Percentiles rank a stretch among this genome's conserved stretches.
phyloP scores from a whole-genome alignment of 2,888 invertebrate genomes.

The Pandemis cinnamomeana region DNA sequence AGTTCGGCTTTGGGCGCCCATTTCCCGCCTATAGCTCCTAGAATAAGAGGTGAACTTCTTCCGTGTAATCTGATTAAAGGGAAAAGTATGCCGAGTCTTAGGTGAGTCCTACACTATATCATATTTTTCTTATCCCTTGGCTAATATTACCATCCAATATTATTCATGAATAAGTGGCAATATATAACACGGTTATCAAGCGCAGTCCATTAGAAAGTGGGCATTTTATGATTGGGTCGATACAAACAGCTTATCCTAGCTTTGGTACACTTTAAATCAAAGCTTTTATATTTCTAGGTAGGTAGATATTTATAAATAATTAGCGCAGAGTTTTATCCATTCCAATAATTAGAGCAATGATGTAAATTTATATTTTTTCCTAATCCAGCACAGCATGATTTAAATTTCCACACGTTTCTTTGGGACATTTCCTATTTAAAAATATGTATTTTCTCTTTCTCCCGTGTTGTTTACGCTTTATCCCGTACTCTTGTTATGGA shows the following conservation, averaged over 20 bases:
- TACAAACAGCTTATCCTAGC: conserved; percentile 21
- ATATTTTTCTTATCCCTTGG: conserved; percentile 13
- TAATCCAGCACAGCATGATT: conserved; percentile 75
- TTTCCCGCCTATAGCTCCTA: conserved; percentile 84
- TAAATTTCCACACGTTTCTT: conserved; percentile 63
- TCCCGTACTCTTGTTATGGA: conserved; percentile 76
- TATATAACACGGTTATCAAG: not conserved
- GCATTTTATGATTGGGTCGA: not conserved
- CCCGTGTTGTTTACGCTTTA: conserved; percentile 78
- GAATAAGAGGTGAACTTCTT: conserved; percentile 79
- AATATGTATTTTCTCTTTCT: conserved; percentile 77
- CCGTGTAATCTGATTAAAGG: conserved; percentile 93
- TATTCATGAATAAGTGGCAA: conserved; percentile 23
- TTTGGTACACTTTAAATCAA: conserved; percentile 28
- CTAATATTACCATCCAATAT: conserved; percentile 22
- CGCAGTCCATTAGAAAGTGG: not conserved
- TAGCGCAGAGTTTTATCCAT: conserved; percentile 31
- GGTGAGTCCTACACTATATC: conserved; percentile 83
- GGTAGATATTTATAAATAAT: conserved; percentile 31
- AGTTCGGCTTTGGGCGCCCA: conserved; percentile 88
- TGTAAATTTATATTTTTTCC: conserved; percentile 39
- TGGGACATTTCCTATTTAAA: conserved; percentile 69
- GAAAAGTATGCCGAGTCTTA: conserved; percentile 98
- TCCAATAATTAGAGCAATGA: conserved; percentile 21
- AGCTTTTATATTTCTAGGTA: conserved; percentile 30